Conservation (phyloP, 2,888 invertebrate species). For the Omphaloscelis lunosa region DNA sequence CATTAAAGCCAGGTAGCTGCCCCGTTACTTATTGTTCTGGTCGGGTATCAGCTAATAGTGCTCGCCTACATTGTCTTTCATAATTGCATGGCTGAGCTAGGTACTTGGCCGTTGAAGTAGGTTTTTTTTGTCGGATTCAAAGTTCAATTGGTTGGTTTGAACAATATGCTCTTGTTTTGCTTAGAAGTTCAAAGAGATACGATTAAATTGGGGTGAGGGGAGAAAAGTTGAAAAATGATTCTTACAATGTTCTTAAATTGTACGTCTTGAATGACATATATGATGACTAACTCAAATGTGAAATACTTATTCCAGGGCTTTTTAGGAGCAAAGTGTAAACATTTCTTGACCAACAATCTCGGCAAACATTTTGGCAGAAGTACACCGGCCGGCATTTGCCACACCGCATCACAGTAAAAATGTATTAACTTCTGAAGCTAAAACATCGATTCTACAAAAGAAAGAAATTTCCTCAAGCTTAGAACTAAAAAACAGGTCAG, state of each 20-base stretch:
- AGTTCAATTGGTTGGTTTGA: conserved; percentile 16
- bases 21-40: conserved; percentile 77
- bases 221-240: conserved; percentile 1
- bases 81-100: conserved; percentile 52
- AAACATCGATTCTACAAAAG: not conserved
- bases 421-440: not conserved
- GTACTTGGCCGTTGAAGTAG: conserved; percentile 36
- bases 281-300: not conserved
- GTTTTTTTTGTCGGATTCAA: conserved; percentile 13
- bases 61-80: conserved; percentile 60
- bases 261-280: not conserved
- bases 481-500: conserved; percentile 56
- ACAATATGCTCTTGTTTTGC: conserved; percentile 13
- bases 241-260: conserved; percentile 4
- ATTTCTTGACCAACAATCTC: not conserved
- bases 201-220: conserved; percentile 1
- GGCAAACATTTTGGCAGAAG: not conserved
- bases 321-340: not conserved
- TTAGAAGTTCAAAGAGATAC: conserved; percentile 21
- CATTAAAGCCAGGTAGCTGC: conserved; percentile 75
- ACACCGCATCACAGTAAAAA: conserved; percentile 2
- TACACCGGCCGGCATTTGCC: not conserved
- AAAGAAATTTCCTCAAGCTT: conserved; percentile 20
- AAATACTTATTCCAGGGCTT: not conserved
- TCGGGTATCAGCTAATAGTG: conserved; percentile 64